A percentile compares a stretch with the other conserved stretches of the same genome.
These are phyloP conservation scores for Aulostomus chinensis DNA, from an alignment of 2,797 vertebrate species.

Conservation along the genomic window DNA sequence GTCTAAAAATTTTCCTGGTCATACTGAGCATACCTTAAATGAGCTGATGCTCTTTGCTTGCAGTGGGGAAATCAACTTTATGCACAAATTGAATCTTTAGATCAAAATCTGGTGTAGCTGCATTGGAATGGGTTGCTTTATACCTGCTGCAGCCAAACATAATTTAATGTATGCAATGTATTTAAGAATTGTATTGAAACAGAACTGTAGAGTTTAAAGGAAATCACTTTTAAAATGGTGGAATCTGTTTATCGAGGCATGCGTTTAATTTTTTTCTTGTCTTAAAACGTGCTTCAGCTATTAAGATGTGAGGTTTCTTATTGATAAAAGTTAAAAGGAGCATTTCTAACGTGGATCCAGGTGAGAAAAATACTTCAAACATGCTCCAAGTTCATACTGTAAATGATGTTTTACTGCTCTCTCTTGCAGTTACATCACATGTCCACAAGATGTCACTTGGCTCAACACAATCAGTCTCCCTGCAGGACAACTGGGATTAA, in stretches of 20 bases:
- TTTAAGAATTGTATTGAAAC: too few relatives aligned
- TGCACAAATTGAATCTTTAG: too few relatives aligned
- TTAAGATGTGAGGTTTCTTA: background rate
- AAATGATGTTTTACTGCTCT: background rate
- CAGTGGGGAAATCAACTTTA: too few relatives aligned
- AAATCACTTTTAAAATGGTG: too few relatives aligned
- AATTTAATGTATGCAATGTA: too few relatives aligned
- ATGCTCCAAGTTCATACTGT: background rate
- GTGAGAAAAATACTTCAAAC: background rate
- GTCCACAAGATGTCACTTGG: slow-evolving; percentile 67
- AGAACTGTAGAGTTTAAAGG: too few relatives aligned
- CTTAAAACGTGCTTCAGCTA: too few relatives aligned
- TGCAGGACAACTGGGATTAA: background rate
- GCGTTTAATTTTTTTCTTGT: too few relatives aligned
- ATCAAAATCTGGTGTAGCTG: too few relatives aligned
- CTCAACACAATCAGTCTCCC: slow-evolving; percentile 17
- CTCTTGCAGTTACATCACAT: slow-evolving; percentile 14
- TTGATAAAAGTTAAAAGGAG: background rate
- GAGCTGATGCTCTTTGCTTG: background rate
- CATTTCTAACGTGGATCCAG: background rate
- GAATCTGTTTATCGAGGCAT: too few relatives aligned
- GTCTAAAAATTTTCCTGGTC: slow-evolving; percentile 8
- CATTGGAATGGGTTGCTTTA: too few relatives aligned
- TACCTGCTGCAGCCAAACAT: too few relatives aligned
- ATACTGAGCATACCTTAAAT: slow-evolving; percentile 20